Percentiles rank a stretch among this genome's conserved stretches.
phyloP scores from a whole-genome alignment of 2,113 vertebrate species.

The Phasianus colchicus region DNA sequence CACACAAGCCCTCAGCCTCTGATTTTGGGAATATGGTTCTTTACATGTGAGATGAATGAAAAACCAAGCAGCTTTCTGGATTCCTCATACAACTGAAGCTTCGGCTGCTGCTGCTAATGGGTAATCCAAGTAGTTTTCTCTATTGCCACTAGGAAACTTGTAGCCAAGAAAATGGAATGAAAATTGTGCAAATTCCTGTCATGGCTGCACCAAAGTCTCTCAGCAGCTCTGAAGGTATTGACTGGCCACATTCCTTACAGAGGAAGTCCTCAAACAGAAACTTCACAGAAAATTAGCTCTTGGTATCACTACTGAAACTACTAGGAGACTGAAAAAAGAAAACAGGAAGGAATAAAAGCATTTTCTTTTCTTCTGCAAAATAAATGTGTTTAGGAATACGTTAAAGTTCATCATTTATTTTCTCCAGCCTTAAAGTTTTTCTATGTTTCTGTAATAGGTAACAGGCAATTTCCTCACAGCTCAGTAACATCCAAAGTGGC shows the following conservation, averaged over 20 bases:
- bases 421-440: neutral
- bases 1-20: neutral
- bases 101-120: neutral
- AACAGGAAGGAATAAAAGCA: neutral
- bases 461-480: neutral
- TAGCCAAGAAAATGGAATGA: neutral
- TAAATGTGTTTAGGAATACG: neutral
- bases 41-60: neutral
- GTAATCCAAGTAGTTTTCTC: neutral
- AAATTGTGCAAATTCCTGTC: constrained; percentile 31
- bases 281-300: neutral
- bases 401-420: neutral
- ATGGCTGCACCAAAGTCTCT: neutral
- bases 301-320: neutral
- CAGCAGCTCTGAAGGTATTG: neutral
- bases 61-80: neutral
- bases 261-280: neutral
- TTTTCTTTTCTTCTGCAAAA: neutral
- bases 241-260: neutral
- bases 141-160: neutral
- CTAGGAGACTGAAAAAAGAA: neutral
- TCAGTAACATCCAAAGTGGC: neutral
- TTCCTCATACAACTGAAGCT: neutral
- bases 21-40: neutral
- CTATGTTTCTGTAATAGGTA: neutral